Percentiles rank a stretch among this genome's conserved stretches.
These are phyloP conservation scores for Lomographa bimaculata DNA, from an alignment of 2,888 invertebrate genomes.

Conservation along the genomic window DNA sequence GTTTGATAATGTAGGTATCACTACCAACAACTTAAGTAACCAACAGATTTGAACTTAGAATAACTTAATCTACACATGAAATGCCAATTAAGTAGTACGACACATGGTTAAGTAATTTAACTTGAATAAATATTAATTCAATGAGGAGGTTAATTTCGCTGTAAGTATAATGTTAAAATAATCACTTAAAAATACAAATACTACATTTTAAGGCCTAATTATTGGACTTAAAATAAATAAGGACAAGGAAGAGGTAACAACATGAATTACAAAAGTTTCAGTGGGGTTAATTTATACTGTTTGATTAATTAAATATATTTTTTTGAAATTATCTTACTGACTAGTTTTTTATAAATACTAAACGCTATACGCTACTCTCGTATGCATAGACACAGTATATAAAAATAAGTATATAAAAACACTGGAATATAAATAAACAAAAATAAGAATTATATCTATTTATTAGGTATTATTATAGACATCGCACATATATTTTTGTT, in stretches of 20 bases:
- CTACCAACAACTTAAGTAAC: conserved; percentile 38
- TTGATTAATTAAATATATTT: conserved; percentile 31
- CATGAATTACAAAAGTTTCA: conserved; percentile 21
- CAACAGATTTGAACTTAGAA: conserved; percentile 53
- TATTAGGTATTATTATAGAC: conserved; percentile 31
- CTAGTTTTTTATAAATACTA: conserved; percentile 68
- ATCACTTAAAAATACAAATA: conserved; percentile 25
- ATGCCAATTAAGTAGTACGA: conserved; percentile 79
- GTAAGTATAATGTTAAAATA: conserved; percentile 14
- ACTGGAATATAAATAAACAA: conserved; percentile 28
- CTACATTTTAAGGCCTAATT: conserved; percentile 18
- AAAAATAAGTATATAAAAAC: conserved; percentile 27
- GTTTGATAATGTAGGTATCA: conserved; percentile 45
- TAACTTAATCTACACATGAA: conserved; percentile 57
- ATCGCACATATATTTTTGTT: conserved; percentile 6
- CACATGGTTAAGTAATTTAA: conserved; percentile 40
- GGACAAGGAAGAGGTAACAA: conserved; percentile 24
- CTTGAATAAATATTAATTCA: conserved; percentile 49
- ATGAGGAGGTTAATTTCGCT: conserved; percentile 35
- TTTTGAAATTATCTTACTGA: conserved; percentile 68
- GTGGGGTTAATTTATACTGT: conserved; percentile 22
- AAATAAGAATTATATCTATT: conserved; percentile 25
- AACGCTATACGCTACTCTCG: conserved; percentile 27
- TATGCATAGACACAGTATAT: conserved; percentile 38
- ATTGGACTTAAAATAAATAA: conserved; percentile 29